Evolutionary conservation across 2,888 invertebrate genomes (phyloP).

Genomic region (Stramonita haemastoma): DNA sequence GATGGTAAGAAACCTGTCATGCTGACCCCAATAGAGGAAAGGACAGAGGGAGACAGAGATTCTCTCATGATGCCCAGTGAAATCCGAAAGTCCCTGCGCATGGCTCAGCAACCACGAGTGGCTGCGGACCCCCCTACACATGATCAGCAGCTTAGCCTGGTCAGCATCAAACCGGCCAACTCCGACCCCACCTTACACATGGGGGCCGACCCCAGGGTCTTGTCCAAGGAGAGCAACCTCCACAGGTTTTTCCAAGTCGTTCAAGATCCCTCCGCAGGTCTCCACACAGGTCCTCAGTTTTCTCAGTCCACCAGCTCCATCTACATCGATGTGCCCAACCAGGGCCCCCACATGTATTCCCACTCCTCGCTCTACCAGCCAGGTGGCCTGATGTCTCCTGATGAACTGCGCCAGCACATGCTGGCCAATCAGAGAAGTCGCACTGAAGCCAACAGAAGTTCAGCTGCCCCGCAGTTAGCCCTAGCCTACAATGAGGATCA

Average conservation of each 20-base stretch:
- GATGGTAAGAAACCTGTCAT: slow-evolving; percentile 46
- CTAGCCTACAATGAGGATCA: background rate
- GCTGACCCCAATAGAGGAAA: slow-evolving; percentile 61
- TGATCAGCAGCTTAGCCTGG: background rate
- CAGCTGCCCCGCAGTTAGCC: background rate
- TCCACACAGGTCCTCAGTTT: slow-evolving; percentile 39
- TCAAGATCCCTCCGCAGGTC: slow-evolving; percentile 38
- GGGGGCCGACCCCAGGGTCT: slow-evolving; percentile 39
- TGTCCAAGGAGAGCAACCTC: slow-evolving; percentile 48
- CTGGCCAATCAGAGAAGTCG: slow-evolving; percentile 45
- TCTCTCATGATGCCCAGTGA: slow-evolving; percentile 51
- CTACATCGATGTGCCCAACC: slow-evolving; percentile 37
- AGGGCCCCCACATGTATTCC: slow-evolving; percentile 3
- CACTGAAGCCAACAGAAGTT: background rate
- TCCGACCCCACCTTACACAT: slow-evolving; percentile 46
- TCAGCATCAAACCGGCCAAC: slow-evolving; percentile 41
- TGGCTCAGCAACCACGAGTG: slow-evolving; percentile 30
- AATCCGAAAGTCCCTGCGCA: slow-evolving; percentile 48
- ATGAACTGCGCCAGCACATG: slow-evolving; percentile 50
- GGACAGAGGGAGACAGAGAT: slow-evolving; percentile 46
- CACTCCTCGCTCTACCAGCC: slow-evolving; percentile 21
- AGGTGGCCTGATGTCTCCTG: slow-evolving; percentile 41
- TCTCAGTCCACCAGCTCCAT: slow-evolving; percentile 46
- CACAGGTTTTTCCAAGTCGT: slow-evolving; percentile 48
- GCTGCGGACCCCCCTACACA: background rate